Percentiles rank a stretch among this genome's conserved stretches.
phyloP scores from a whole-genome alignment of 1,140 invertebrate species.

The Formica selysi region DNA sequence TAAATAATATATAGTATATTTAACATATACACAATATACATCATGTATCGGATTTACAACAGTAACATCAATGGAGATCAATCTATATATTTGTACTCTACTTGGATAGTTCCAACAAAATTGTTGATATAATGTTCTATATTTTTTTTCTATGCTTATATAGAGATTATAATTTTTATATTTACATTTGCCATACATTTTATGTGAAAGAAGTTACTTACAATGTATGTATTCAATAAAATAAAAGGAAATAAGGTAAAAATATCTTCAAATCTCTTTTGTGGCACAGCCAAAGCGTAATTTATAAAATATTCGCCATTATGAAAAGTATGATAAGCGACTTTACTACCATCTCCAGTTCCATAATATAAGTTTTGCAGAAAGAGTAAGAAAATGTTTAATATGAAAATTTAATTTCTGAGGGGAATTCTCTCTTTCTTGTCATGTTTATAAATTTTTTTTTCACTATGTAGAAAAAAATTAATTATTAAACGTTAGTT shows the following conservation, averaged over 20 bases:
- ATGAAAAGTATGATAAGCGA: neutral
- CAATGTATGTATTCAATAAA: neutral
- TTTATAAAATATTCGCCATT: neutral
- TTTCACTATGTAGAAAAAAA: neutral
- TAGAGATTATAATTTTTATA: neutral
- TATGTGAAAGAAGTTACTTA: neutral
- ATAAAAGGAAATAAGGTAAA: slow-evolving; percentile 6
- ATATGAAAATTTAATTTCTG: neutral
- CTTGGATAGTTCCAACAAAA: neutral
- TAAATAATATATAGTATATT: slow-evolving; percentile 21
- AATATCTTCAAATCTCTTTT: neutral
- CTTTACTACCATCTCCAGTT: neutral
- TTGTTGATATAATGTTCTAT: neutral
- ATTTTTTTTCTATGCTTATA: neutral
- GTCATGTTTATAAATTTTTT: neutral
- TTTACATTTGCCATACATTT: slow-evolving; percentile 1
- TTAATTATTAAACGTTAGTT: slow-evolving; percentile 10
- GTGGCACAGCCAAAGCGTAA: neutral
- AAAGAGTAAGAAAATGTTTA: neutral
- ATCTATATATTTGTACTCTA: neutral
- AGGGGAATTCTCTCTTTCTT: neutral
- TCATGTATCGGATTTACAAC: neutral
- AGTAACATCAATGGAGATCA: neutral
- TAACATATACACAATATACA: neutral
- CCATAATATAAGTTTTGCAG: neutral